Evolutionary conservation across 2,113 vertebrate species (phyloP).

Genomic region (Andinoacara biseriatus): DNA sequence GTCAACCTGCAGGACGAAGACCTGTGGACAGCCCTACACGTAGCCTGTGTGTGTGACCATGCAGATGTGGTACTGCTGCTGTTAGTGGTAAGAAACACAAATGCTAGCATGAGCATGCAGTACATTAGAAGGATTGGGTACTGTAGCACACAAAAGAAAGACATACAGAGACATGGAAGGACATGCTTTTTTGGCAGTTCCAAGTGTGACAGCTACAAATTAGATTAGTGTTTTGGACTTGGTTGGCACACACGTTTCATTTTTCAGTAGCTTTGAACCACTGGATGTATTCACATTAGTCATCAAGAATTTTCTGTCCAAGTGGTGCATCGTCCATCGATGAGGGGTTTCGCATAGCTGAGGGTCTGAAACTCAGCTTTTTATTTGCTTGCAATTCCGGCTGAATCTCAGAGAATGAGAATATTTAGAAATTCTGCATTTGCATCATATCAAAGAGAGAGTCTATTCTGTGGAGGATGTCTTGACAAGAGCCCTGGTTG

Average conservation of each 20-base stretch:
- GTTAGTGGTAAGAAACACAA: slow-evolving; percentile 81
- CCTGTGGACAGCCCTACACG: slow-evolving; percentile 93
- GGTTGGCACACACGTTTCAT: neutral
- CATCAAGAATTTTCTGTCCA: slow-evolving; percentile 24
- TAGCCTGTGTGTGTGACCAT: slow-evolving; percentile 92
- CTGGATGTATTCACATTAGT: slow-evolving; percentile 15
- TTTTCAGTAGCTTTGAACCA: slow-evolving; percentile 17
- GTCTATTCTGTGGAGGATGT: slow-evolving; percentile 26
- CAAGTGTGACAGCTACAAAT: slow-evolving; percentile 28
- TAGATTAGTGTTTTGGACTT: slow-evolving; percentile 19
- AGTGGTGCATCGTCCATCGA: slow-evolving; percentile 14
- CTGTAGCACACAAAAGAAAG: neutral
- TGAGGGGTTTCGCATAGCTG: neutral
- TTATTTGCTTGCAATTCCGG: slow-evolving; percentile 2
- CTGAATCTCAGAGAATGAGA: slow-evolving; percentile 18
- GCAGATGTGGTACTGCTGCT: slow-evolving; percentile 89
- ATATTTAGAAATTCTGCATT: slow-evolving; percentile 30
- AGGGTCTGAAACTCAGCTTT: slow-evolving; percentile 12
- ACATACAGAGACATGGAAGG: neutral
- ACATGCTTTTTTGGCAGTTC: neutral
- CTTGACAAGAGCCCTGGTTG: slow-evolving; percentile 40
- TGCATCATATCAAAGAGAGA: slow-evolving; percentile 55
- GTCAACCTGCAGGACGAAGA: slow-evolving; percentile 95
- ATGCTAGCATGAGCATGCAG: neutral
- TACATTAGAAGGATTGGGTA: neutral